Evolutionary conservation across 2,113 vertebrate genomes (phyloP), one percentile per base, ranked within the genome.

Genomic region (Todiramphus saurophagus): DNA sequence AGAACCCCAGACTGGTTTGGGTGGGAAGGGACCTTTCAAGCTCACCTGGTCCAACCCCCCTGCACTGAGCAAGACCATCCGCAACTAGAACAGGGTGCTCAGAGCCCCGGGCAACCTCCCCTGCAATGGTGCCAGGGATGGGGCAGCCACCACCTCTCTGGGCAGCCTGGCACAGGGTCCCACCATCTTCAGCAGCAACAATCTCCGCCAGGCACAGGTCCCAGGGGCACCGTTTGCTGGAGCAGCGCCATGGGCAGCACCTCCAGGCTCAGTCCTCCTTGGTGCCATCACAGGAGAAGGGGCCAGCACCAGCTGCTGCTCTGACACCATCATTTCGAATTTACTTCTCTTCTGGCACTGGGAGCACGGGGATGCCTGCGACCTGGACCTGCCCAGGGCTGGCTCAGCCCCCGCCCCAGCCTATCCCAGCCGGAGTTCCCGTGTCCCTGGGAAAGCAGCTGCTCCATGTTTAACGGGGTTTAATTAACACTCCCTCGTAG

Each of bases 201-300:
- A 11, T 48, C 1, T 5, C 44, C 4, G 6, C 4, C 0, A 2
- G 51, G 4, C 14, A 2, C 11, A 0, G 83, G 20, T 28, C 9
- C 4, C 0, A 21, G 14, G 75, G 27, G 27, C 35, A 6, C 8
- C 2, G 1, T 2, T 46, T 13, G 39, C 20, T 4, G n/a, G 43
- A 35, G 23, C 50, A 5, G 56, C 0, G 27, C 50, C 33, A 1
- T 14, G 1, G 24, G 25, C 23, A 11, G 12, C 8, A 0, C 21
- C 39, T 7, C 13, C 6, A 1, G 5, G 5, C 77, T 46, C 5
- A 2, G 7, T 35, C 73, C 43, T 43, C 1, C 1, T 7, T 18
- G 12, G 41, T 5, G 16, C 3, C 18, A 4, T 16, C 21, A 0
- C 8, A 3, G 89, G 72, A 10, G 13, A 10, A 35, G 48, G 31